Percentiles rank a stretch among this genome's conserved stretches.
phyloP scores from a whole-genome alignment of 2,113 vertebrate genomes.

The Corydoras sp. region DNA sequence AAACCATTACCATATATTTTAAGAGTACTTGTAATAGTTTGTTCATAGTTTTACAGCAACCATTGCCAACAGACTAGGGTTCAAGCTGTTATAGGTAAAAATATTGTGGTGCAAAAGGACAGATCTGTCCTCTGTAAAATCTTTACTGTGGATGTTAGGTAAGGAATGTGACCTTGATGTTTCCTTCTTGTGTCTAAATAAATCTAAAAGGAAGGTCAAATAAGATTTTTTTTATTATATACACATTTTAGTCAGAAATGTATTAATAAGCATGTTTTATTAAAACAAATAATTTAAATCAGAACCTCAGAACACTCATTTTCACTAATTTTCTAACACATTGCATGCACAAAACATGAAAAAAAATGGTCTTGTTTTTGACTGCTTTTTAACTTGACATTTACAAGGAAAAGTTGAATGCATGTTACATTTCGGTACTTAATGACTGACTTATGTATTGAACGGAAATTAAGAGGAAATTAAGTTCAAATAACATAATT shows the following conservation, averaged over 20 bases:
- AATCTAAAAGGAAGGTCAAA: background rate
- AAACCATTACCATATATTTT: too few relatives aligned
- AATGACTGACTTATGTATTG: too few relatives aligned
- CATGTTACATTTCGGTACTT: too few relatives aligned
- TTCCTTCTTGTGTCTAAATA: background rate
- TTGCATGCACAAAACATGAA: too few relatives aligned
- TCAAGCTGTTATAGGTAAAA: background rate
- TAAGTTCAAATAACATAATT: too few relatives aligned
- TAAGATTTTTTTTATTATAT: background rate
- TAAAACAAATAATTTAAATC: too few relatives aligned
- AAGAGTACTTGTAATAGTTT: too few relatives aligned
- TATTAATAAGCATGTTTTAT: background rate
- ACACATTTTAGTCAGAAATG: background rate
- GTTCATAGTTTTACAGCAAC: background rate
- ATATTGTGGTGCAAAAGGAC: background rate
- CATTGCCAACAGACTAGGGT: background rate
- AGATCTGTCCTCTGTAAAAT: background rate
- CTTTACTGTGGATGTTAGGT: background rate
- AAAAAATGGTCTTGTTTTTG: too few relatives aligned
- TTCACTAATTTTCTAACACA: too few relatives aligned
- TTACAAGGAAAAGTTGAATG: too few relatives aligned
- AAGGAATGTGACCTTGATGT: constrained; percentile 12
- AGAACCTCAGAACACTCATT: too few relatives aligned
- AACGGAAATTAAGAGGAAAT: background rate
- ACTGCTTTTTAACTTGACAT: too few relatives aligned